Base-by-base conservation (phyloP, 1,140 invertebrate species). In the Lasioglossum baleicum region DNA sequence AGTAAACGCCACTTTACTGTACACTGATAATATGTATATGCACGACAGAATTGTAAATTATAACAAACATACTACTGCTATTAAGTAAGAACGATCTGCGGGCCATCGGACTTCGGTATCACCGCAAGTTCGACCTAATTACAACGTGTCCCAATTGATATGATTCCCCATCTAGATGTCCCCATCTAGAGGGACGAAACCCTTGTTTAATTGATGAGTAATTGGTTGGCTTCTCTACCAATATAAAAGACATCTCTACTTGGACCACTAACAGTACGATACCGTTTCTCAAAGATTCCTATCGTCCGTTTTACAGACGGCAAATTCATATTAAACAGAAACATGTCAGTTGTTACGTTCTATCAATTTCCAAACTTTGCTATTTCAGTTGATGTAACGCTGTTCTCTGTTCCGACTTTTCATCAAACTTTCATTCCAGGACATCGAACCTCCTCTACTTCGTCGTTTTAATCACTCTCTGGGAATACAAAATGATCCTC, bases 221-320 rank as follows among this genome's bases (percentile, higher is more conserved):
- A 26, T 75, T 80, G 11, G 44, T 77, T 70, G 76, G 76, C 76
- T 79, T 79, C 76, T 11, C 22, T 20, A 26, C n/a, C 20, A 56
- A 44, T 79, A 79, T 79, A 79, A 79, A 72, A 72, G 76, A 58
- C 58, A n/a, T 22, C 15, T 58, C n/a, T 31, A 31, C 22, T 15
- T 44, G 42, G 22, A 20, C 11, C 17, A 72, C 2, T 10, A 10
- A 15, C 44, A 79, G 67, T 72, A 31, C 10, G 17, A 7, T 35
- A 3, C 31, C 17, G 17, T 15, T 22, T 2, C 10, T 71, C 44
- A 10, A 63, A 40, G 48, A n/a, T n/a, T 31, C 58, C 17, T 11
- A 20, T 69, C 44, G 10, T 69, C 48, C 17, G 7, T 17, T 17
- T 44, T 7, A 31, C 35, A 20, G 10, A 7, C 8, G 8, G 26